Conservation (phyloP, 1,140 invertebrate species). For the Micrasema minimum region DNA sequence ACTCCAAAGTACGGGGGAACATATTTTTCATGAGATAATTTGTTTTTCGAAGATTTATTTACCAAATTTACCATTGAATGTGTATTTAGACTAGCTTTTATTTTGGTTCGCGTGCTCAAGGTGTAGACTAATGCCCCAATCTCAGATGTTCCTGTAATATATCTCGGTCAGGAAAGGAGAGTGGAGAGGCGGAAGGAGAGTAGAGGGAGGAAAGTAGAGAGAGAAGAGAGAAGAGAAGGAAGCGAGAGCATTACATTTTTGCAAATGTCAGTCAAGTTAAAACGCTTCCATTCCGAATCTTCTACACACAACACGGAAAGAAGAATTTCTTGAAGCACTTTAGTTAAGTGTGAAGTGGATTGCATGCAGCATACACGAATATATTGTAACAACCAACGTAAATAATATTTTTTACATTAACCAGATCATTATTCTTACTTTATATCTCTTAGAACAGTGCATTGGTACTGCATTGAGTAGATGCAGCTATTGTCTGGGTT, state of each 20-base stretch:
- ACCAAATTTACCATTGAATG: background rate
- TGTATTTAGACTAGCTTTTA: conserved; percentile 17
- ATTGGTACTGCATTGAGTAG: too few species aligned
- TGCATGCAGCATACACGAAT: too few species aligned
- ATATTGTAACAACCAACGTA: too few species aligned
- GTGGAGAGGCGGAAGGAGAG: conserved; percentile 1
- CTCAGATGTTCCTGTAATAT: conserved; percentile 50
- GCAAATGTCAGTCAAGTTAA: conserved; percentile 36
- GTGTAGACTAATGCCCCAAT: conserved; percentile 47
- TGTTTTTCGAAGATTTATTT: conserved; percentile 13
- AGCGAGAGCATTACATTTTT: conserved; percentile 31
- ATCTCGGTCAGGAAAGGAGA: conserved; percentile 36
- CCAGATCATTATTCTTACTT: too few species aligned
- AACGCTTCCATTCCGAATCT: conserved; percentile 15
- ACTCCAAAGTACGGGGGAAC: too few species aligned
- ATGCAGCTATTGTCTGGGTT: too few species aligned
- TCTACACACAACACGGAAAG: too few species aligned
- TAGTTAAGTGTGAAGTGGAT: too few species aligned
- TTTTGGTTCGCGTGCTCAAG: conserved; percentile 16
- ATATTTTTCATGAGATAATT: background rate
- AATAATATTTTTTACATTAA: too few species aligned
- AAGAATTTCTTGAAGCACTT: too few species aligned
- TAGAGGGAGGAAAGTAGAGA: conserved; percentile 23
- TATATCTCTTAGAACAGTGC: too few species aligned
- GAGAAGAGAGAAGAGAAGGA: too few species aligned